A percentile compares a stretch with the other conserved stretches of the same genome.
These are phyloP conservation scores for Platyrinchus mystaceus DNA, from an alignment of 2,797 vertebrate genomes.

Conservation along the genomic window DNA sequence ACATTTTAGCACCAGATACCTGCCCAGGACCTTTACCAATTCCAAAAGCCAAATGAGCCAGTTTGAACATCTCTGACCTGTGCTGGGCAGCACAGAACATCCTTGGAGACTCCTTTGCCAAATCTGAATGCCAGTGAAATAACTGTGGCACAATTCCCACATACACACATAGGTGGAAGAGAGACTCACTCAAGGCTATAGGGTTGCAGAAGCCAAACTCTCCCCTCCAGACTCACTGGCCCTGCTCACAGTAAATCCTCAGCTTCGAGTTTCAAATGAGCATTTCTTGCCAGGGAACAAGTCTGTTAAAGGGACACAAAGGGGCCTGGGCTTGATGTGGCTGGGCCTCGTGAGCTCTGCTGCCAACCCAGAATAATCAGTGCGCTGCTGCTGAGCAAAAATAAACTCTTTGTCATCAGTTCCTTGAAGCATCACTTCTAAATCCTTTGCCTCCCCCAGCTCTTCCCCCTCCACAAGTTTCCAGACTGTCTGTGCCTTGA, in stretches of 20 bases:
- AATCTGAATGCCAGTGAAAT: not conserved
- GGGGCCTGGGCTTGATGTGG: not conserved
- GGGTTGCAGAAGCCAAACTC: not conserved
- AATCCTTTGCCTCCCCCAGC: not conserved
- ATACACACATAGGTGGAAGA: not conserved
- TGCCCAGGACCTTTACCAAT: not conserved
- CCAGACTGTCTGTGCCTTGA: not conserved
- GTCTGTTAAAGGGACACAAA: not conserved
- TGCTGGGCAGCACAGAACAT: not conserved
- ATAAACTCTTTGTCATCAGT: not conserved
- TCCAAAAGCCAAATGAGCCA: not conserved
- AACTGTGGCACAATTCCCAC: not conserved
- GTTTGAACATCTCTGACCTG: not conserved
- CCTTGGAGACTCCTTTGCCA: not conserved
- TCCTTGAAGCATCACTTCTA: not conserved
- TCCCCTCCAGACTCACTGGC: not conserved
- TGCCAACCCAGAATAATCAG: not conserved
- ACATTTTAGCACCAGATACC: not conserved
- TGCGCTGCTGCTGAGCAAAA: not conserved
- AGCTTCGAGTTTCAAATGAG: not conserved
- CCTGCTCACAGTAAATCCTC: not conserved
- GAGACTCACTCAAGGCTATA: rapidly evolving
- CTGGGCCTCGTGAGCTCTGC: not conserved
- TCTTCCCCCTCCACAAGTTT: not conserved
- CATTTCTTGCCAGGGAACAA: not conserved